Percentiles rank a stretch among this genome's conserved stretches.
phyloP scores from a whole-genome alignment of 2,797 vertebrate genomes.

The Esox lucius region DNA sequence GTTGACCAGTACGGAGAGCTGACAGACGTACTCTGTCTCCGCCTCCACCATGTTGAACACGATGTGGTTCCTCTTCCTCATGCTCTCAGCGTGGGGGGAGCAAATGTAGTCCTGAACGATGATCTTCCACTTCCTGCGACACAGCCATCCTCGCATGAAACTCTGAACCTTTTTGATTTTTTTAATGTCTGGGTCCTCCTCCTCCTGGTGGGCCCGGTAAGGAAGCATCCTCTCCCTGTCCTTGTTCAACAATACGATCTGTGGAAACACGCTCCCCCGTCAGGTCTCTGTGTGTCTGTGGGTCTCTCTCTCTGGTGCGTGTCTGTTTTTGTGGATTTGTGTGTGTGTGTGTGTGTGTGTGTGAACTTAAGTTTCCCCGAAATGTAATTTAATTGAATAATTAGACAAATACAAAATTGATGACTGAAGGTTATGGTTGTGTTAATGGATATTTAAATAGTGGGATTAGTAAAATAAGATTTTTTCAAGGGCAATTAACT shows the following conservation, averaged over 20 bases:
- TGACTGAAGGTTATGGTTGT: no score
- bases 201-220: constrained; percentile 84
- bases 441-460: no score
- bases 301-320: background rate
- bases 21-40: constrained; percentile 83
- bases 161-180: constrained; percentile 99
- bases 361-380: background rate
- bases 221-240: constrained; percentile 87
- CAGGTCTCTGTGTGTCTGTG: background rate
- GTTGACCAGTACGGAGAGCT: constrained; percentile 91
- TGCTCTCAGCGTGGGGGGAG: constrained; percentile 94
- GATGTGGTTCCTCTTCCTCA: constrained; percentile 96
- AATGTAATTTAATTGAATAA: no score
- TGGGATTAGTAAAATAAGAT: no score
- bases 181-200: constrained; percentile 94
- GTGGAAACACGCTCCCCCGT: constrained; percentile 28
- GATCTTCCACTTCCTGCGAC: constrained; percentile 94
- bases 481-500: no score
- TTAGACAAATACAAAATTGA: no score
- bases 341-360: background rate
- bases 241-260: constrained; percentile 91
- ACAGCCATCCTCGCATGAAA: constrained; percentile 95
- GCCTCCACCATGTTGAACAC: constrained; percentile 97
- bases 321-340: background rate
- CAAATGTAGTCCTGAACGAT: constrained; percentile 97